Evolutionary conservation across 2,888 invertebrate genomes (phyloP), one percentile per base, ranked within the genome.

Genomic region (Sisyra nigra): DNA sequence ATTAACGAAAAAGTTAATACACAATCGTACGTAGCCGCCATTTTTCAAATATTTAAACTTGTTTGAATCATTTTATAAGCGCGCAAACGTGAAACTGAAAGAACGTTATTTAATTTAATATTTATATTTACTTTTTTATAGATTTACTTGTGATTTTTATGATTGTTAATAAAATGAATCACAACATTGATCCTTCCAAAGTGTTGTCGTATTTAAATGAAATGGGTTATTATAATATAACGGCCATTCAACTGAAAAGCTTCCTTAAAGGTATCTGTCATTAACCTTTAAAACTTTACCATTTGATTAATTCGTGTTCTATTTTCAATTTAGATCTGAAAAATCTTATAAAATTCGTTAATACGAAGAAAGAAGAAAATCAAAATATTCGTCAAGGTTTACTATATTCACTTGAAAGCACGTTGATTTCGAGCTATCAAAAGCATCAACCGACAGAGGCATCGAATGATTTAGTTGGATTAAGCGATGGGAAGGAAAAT

Each of bases 221-320:
- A 54, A 63, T 84, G 53, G 85, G 85, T 45, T 83, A 82, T 55
- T 71, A 74, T 44, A 81, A 83, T 55, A 76, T 86, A 50, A 77
- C 76, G 46, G 76, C 76, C 13, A 71, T 75, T 58, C 80, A 83
- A 55, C 63, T 85, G 42, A 81, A 82, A 64, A 77, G 76, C 57
- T 85, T 86, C 58, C 77, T 85, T 55, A 76, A 73, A 71, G 84
- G 85, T 83, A 64, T 56, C 47, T 40, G n/a, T 42, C 19, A 42
- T 29, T 32, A 29, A 35, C 45, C 41, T 33, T 30, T 41, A 41
- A 34, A 15, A 11, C 33, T 37, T 18, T 45, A 40, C 30, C 10
- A 38, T 36, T 9, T 45, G 39, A 5, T 37, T 14, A 40, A 50
- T 37, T 40, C n/a, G n/a, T n/a, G n/a, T n/a, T n/a, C n/a, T n/a